Conservation (phyloP, 2,888 invertebrate species). For the Hirtodrosophila trivittata region DNA sequence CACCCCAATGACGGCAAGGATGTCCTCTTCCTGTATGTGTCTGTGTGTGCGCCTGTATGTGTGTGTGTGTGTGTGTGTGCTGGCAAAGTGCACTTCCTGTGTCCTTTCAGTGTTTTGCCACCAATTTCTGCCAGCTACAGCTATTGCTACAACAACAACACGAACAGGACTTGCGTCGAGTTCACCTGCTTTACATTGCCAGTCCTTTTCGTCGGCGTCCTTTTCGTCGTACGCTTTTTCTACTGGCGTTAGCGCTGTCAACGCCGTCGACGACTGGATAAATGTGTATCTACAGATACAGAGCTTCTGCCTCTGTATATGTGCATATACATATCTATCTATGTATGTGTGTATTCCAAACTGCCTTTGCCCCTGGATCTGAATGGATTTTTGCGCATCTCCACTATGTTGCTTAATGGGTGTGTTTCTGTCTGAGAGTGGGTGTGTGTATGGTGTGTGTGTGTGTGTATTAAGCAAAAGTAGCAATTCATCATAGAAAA, state of each 20-base stretch:
- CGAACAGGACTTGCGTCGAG: slow-evolving; percentile 40
- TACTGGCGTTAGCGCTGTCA: slow-evolving; percentile 64
- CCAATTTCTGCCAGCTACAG: slow-evolving; percentile 59
- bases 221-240: slow-evolving; percentile 49
- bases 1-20: slow-evolving; percentile 70
- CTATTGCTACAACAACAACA: slow-evolving; percentile 34
- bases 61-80: slow-evolving; percentile 33
- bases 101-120: slow-evolving; percentile 71
- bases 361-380: slow-evolving; percentile 40
- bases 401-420: slow-evolving; percentile 48
- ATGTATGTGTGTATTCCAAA: slow-evolving; percentile 51
- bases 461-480: slow-evolving; percentile 65
- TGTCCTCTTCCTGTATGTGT: slow-evolving; percentile 36
- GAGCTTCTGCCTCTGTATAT: slow-evolving; percentile 6
- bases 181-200: slow-evolving; percentile 72
- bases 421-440: slow-evolving; percentile 11
- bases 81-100: slow-evolving; percentile 69
- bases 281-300: slow-evolving; percentile 63
- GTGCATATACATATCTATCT: slow-evolving; percentile 13
- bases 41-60: slow-evolving; percentile 16
- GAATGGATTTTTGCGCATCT: slow-evolving; percentile 69
- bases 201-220: slow-evolving; percentile 18
- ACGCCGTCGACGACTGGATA: slow-evolving; percentile 73
- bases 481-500: slow-evolving; percentile 83
- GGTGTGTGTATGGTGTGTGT: slow-evolving; percentile 21